Evolutionary conservation across 2,888 invertebrate genomes (phyloP).

Genomic region (Globia sparganii): DNA sequence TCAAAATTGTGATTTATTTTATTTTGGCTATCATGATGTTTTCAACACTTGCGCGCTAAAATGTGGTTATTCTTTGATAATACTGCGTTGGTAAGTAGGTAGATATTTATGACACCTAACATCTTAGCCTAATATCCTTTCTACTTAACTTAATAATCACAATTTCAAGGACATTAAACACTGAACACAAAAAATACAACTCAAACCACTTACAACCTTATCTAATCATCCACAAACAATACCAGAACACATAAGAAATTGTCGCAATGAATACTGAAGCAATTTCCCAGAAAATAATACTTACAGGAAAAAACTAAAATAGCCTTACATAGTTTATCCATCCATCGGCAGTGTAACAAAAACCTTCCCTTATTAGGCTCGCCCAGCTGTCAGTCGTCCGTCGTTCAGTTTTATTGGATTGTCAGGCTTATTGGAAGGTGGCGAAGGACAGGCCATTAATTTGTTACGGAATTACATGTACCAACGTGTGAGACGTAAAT

Average conservation of each 20-base stretch:
- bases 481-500: constrained; percentile 59
- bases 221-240: constrained; percentile 7
- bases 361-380: constrained; percentile 69
- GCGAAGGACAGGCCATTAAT: constrained; percentile 74
- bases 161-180: not conserved
- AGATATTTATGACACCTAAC: not conserved
- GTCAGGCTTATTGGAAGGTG: constrained; percentile 65
- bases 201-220: constrained; percentile 6
- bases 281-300: constrained; percentile 36
- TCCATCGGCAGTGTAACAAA: constrained; percentile 70
- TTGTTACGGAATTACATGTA: constrained; percentile 73
- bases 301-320: constrained; percentile 12
- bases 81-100: not conserved
- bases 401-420: constrained; percentile 73
- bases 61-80: not conserved
- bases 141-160: not conserved
- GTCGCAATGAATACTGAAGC: constrained; percentile 39
- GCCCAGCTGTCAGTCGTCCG: constrained; percentile 70
- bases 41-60: not conserved
- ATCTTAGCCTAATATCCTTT: not conserved
- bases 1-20: not conserved
- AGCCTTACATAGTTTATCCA: constrained; percentile 49
- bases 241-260: not conserved
- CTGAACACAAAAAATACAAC: not conserved
- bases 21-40: not conserved